phyloP scores from a whole-genome alignment of 2,888 invertebrate genomes.

The Melitaea athalia region DNA sequence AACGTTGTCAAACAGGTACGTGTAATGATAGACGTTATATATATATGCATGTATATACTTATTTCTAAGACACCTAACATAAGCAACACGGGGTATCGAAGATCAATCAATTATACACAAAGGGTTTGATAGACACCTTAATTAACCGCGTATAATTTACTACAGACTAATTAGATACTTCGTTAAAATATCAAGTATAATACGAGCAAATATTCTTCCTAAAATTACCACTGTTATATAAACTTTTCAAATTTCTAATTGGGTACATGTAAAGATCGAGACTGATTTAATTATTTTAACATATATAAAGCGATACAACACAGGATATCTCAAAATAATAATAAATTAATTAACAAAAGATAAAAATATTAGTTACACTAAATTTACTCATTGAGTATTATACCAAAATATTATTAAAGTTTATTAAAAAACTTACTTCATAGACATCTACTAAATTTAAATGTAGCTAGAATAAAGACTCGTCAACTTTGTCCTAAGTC shows the following conservation, averaged over 20 bases:
- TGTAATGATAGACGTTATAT: not conserved
- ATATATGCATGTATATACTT: not conserved
- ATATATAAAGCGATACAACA: too few relatives aligned
- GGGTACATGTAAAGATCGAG: not conserved
- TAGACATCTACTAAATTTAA: not conserved
- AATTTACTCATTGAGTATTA: too few relatives aligned
- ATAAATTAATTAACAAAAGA: not conserved
- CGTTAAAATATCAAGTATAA: not conserved
- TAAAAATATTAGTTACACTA: not conserved
- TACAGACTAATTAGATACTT: not conserved
- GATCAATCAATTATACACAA: constrained; percentile 8
- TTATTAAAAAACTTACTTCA: too few relatives aligned
- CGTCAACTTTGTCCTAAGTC: constrained; percentile 17
- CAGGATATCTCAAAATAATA: too few relatives aligned
- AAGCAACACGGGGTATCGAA: not conserved
- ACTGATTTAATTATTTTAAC: not conserved
- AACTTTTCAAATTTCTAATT: not conserved
- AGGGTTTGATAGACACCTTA: constrained; percentile 4
- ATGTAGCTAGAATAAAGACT: constrained; percentile 6
- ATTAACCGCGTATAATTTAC: constrained; percentile 1
- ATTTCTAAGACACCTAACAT: not conserved
- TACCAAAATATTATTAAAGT: too few relatives aligned
- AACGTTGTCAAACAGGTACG: not conserved
- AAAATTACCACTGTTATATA: not conserved
- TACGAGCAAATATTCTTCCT: not conserved